phyloP scores from a whole-genome alignment of 2,797 vertebrate genomes.

The Ptychadena robeensis region DNA sequence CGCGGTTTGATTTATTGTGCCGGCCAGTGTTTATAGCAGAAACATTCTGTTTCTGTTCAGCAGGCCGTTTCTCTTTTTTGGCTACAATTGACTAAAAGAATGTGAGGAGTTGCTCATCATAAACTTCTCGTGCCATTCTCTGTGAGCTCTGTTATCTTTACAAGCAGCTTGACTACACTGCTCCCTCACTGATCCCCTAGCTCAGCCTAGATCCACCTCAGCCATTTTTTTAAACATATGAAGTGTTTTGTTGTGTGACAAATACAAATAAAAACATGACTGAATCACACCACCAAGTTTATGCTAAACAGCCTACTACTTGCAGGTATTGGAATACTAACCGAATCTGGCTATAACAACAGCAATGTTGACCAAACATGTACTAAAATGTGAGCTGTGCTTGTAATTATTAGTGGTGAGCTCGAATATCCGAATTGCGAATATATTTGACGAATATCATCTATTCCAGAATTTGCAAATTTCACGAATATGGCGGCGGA shows the following conservation, averaged over 20 bases:
- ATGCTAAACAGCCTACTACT: neutral
- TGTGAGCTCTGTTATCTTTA: constrained; percentile 51
- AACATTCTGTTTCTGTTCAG: constrained; percentile 47
- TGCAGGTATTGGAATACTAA: too few species aligned
- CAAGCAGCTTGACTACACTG: constrained; percentile 17
- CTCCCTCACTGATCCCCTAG: neutral
- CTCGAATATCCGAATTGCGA: too few species aligned
- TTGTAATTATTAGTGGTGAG: too few species aligned
- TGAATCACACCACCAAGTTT: neutral
- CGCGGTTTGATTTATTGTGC: constrained; percentile 51
- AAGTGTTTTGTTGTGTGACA: neutral
- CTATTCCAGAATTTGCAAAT: too few species aligned
- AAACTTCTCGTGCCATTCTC: constrained; percentile 55
- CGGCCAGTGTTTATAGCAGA: constrained; percentile 36
- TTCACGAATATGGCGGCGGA: too few species aligned
- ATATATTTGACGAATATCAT: too few species aligned
- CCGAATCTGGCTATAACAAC: too few species aligned
- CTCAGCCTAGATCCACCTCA: too few species aligned
- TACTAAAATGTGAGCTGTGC: too few species aligned
- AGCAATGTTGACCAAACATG: too few species aligned
- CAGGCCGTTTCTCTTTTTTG: constrained; percentile 42
- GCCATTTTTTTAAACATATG: too few species aligned
- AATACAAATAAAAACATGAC: neutral
- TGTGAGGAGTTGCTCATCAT: constrained; percentile 55
- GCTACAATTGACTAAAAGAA: constrained; percentile 47